Conservation (phyloP, 2,113 vertebrate genomes). For the Serilophus lunatus region DNA sequence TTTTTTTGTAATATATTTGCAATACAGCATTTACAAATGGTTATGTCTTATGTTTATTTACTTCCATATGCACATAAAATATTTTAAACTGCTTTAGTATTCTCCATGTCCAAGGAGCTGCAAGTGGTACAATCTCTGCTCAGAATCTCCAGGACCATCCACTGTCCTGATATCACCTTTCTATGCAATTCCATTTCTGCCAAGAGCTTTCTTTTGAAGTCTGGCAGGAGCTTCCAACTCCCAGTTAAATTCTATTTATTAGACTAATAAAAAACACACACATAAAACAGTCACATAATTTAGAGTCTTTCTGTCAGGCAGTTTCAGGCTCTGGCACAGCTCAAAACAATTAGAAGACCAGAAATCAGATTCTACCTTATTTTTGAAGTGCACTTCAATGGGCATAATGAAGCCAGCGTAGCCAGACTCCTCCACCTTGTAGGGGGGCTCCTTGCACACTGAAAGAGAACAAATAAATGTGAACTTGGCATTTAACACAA, state of each 20-base stretch:
- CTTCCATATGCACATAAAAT: not conserved
- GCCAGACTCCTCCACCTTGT: slow-evolving; percentile 98
- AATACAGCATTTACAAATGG: not conserved
- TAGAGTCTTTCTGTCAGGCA: slow-evolving; percentile 35
- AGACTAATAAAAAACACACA: slow-evolving; percentile 62
- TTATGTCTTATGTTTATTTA: not conserved
- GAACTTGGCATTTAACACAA: not conserved
- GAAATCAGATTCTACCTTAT: slow-evolving; percentile 83
- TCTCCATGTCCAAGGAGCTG: not conserved
- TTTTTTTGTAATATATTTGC: not conserved
- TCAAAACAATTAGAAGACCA: slow-evolving; percentile 55
- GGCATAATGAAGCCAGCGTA: slow-evolving; percentile 99
- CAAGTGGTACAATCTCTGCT: not conserved
- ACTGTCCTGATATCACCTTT: slow-evolving; percentile 35
- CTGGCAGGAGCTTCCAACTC: slow-evolving; percentile 47
- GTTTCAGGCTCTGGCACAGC: slow-evolving; percentile 46
- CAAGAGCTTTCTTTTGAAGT: slow-evolving; percentile 55
- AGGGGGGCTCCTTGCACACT: slow-evolving; percentile 99
- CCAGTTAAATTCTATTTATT: slow-evolving; percentile 61
- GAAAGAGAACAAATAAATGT: slow-evolving; percentile 43
- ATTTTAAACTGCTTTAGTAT: not conserved
- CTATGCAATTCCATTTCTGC: not conserved
- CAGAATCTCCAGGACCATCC: not conserved
- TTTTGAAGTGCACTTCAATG: slow-evolving; percentile 98
- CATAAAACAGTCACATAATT: slow-evolving; percentile 45